Percentiles rank a stretch among this genome's conserved stretches.
phyloP scores from a whole-genome alignment of 2,888 invertebrate genomes.

The Rotaria sp. region DNA sequence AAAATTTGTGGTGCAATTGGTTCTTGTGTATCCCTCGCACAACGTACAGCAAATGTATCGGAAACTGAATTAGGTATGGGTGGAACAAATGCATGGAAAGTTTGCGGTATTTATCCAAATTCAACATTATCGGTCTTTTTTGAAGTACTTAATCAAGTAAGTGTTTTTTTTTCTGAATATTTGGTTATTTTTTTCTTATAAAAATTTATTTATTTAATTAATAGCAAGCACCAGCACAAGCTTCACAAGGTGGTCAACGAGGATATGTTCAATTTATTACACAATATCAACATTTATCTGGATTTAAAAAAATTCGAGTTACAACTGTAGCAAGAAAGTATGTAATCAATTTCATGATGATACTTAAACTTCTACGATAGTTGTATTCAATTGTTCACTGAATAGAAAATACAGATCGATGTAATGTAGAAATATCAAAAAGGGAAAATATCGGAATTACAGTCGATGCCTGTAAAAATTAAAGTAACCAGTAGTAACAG shows the following conservation, averaged over 20 bases:
- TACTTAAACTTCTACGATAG: no score
- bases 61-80: slow-evolving; percentile 70
- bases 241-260: slow-evolving; percentile 68
- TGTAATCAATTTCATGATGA: slow-evolving; percentile 44
- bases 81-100: slow-evolving; percentile 94
- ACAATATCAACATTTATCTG: slow-evolving; percentile 93
- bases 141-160: slow-evolving; percentile 70
- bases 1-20: slow-evolving; percentile 93
- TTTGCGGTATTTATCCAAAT: slow-evolving; percentile 84
- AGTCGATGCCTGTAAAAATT: no score
- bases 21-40: slow-evolving; percentile 75
- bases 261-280: slow-evolving; percentile 96
- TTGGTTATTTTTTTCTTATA: not conserved
- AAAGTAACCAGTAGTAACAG: no score
- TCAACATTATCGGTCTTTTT: slow-evolving; percentile 88
- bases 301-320: slow-evolving; percentile 85
- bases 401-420: no score
- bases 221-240: slow-evolving; percentile 85
- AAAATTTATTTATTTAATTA: slow-evolving; percentile 56
- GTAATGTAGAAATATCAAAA: no score
- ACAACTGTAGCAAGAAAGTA: slow-evolving; percentile 93
- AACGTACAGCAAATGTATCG: slow-evolving; percentile 32
- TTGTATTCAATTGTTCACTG: no score
- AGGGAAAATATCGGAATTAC: no score
- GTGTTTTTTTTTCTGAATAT: not conserved